Percentiles rank a stretch among this genome's conserved stretches.
Evolutionary conservation across 2,113 vertebrate genomes (phyloP).

Genomic region (Spermophilus dauricus): DNA sequence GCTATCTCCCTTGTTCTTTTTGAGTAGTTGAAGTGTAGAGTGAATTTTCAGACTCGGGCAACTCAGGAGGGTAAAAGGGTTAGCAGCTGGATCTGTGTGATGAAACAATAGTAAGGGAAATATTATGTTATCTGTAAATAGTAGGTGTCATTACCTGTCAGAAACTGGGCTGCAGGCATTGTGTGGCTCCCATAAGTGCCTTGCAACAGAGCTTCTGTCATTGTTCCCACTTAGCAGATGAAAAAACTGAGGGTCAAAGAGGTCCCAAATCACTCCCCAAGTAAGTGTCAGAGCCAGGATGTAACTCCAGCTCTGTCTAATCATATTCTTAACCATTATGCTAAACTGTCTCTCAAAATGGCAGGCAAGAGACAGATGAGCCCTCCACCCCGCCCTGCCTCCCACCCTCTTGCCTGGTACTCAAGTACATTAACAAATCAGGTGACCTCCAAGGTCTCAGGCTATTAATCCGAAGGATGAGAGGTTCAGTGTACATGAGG

Average conservation of each 20-base stretch:
- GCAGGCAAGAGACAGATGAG: background rate
- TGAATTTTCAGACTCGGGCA: background rate
- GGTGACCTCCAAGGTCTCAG: background rate
- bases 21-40: background rate
- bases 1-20: background rate
- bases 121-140: background rate
- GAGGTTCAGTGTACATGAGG: background rate
- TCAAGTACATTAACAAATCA: background rate
- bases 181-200: background rate
- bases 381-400: too few relatives aligned
- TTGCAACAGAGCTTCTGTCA: background rate
- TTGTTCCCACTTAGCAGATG: background rate
- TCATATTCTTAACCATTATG: constrained; percentile 3
- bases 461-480: background rate
- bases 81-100: background rate
- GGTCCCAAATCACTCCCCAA: background rate
- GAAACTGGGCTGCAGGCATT: too few relatives aligned
- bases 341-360: background rate
- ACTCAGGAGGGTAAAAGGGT: background rate
- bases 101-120: background rate
- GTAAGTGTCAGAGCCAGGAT: background rate
- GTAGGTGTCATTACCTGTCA: background rate
- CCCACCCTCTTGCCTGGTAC: background rate
- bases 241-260: constrained; percentile 5
- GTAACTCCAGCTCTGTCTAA: background rate